Base-by-base conservation (phyloP, 2,113 vertebrate species). In the Cyprinodon brontotheroides region DNA sequence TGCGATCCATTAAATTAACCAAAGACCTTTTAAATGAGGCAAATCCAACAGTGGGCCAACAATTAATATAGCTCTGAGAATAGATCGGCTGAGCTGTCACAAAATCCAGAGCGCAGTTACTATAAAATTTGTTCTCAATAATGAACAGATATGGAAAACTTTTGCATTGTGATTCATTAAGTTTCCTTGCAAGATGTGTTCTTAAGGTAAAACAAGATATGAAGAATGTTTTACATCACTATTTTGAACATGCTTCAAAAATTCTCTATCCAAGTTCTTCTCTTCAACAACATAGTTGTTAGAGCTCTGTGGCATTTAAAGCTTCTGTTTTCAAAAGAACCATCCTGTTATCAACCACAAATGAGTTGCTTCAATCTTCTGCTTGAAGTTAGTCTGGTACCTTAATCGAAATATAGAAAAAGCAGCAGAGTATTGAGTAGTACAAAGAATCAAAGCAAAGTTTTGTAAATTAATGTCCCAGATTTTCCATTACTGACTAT, bases 1-100 rank as follows among this genome's bases (percentile, higher is more conserved):
- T 76, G 67, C 74, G 83, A 93, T 89, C 92, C 90, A 83, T 93
- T 93, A 93, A 93, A 93, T 92, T 89, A 92, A 86, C 82, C 79
- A 80, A 89, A 88, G 87, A 89, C 91, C 85, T 88, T 89, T 89
- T 84, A 92, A 93, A 93, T 92, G 86, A 92, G 87, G 88, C 87
- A 86, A 90, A 92, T 91, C 77, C 82, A 84, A 87, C 82, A 85
- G 88, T 22, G 74, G 74, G 81, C 72, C 70, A 70, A 89, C 91
- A 93, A 93, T 94, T 93, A 93, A 91, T 89, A 77, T 70, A 22
- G 88, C 77, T 89, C 91, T 82, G 80, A 91, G 86, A 91, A 90
- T 80, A 88, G 80, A 89, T 77, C 86, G 75, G 87, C 89, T 83
- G 80, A 83, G 84, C 79, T 76, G 88, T 89, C 90, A 88, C 66